Evolutionary conservation across 1,140 invertebrate species (phyloP), one percentile per base, ranked within the genome.

Genomic region (Oppia nitens): DNA sequence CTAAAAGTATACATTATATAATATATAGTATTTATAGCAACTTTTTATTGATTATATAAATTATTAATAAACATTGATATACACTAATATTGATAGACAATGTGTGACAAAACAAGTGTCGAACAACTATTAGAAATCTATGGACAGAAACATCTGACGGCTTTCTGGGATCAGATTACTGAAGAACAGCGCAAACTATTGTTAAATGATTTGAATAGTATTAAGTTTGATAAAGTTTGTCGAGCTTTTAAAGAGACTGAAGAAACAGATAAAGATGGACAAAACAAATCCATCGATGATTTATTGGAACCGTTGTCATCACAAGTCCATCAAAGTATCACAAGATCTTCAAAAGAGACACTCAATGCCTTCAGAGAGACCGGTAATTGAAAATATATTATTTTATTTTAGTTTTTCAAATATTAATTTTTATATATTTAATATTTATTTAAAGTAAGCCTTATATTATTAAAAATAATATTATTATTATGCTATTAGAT

Each of bases 131-230:
- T 79, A 55, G 60, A 62, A 23, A 60, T 65, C 14, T 68, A 74
- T 62, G 74, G 73, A 21, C 92, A 97, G 74, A 80, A 83, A 55
- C 91, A 96, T 71, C 73, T 96, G 59, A 69, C 95, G 6, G 76
- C 81, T 65, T 95, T 87, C 72, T 93, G 84, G 84, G 74, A 83
- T 60, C 75, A 81, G 60, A 67, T 95, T 1, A 74, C 71, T 23
- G 74, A 81, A 4, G 73, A 79, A 2, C 61, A 67, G 32, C 54
- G 55, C 28, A 14, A 51, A 28, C 28, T 52, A 20, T 57, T 67
- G 6, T 24, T 58, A 0, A 49, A 57, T 47, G 63, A 66, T 50
- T 53, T 66, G 1, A 29, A 59, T 45, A 29, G 49, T 0, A 47
- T 67, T 12, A 61, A 66, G 47, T 61, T 64, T 45, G 49, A 32